Evolutionary conservation across 2,113 vertebrate species (phyloP).

Genomic region (Loxodonta africana): DNA sequence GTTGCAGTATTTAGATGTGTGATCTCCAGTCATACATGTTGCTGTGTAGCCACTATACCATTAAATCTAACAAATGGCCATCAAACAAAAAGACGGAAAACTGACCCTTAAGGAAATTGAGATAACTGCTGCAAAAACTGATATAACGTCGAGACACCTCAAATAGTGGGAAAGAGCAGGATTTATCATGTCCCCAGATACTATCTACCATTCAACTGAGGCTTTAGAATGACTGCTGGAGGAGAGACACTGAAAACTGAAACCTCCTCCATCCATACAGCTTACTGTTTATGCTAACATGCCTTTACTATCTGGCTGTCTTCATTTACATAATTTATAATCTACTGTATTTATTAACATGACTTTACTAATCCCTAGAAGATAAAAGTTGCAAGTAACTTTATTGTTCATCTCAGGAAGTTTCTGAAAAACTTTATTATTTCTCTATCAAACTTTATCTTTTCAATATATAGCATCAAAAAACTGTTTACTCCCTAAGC

Average conservation of each 20-base stretch:
- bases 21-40: neutral
- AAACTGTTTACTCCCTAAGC: neutral
- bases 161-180: neutral
- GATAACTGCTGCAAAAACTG: neutral
- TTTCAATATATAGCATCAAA: neutral
- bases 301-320: neutral
- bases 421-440: neutral
- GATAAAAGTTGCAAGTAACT: neutral
- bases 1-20: neutral
- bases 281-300: neutral
- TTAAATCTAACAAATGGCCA: neutral
- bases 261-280: neutral
- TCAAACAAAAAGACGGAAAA: neutral
- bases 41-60: neutral
- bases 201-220: neutral
- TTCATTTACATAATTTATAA: neutral
- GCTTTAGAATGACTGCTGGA: neutral
- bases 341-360: neutral
- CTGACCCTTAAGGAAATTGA: neutral
- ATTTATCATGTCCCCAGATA: neutral
- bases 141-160: neutral
- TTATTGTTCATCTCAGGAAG: neutral
- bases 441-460: neutral
- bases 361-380: neutral
- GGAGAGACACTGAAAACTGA: neutral